A percentile compares a stretch with the other conserved stretches of the same genome.
These are phyloP conservation scores for Stichopus chloronotus DNA, from an alignment of 35 echinoderm and acorn worm species.

Conservation along the genomic window DNA sequence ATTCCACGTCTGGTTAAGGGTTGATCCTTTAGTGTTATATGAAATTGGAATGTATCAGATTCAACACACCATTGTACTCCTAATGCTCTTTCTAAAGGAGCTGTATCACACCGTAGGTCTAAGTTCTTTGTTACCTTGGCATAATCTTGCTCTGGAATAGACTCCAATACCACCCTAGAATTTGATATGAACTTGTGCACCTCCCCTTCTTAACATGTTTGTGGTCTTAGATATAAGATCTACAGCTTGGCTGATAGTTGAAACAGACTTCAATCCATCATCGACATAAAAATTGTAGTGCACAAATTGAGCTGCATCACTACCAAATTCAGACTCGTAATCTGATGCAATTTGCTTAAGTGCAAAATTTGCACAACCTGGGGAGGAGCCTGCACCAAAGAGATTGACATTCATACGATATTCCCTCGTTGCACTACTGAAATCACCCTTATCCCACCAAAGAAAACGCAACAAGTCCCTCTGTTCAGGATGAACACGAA, in stretches of 20 bases:
- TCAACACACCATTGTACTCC: slow-evolving; percentile 61
- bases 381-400: slow-evolving; percentile 67
- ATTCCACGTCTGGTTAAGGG: slow-evolving; percentile 63
- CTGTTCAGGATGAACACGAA: slow-evolving; percentile 40
- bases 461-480: slow-evolving; percentile 67
- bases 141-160: slow-evolving; percentile 50
- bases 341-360: slow-evolving; percentile 58
- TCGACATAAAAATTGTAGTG: slow-evolving; percentile 68
- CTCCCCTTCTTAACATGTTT: slow-evolving; percentile 54
- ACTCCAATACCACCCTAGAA: neutral
- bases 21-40: slow-evolving; percentile 25
- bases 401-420: slow-evolving; percentile 70
- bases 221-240: slow-evolving; percentile 43
- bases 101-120: slow-evolving; percentile 26
- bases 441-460: slow-evolving; percentile 66
- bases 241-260: slow-evolving; percentile 41
- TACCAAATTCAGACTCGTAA: slow-evolving; percentile 55
- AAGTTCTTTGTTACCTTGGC: slow-evolving; percentile 25
- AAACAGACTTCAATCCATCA: slow-evolving; percentile 62
- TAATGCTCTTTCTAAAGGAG: slow-evolving; percentile 56
- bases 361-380: slow-evolving; percentile 67
- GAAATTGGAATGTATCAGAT: slow-evolving; percentile 57
- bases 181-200: slow-evolving; percentile 73
- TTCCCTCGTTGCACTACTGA: slow-evolving; percentile 37
- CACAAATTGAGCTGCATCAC: slow-evolving; percentile 42